These are phyloP conservation scores for Tiliqua scincoides DNA, from an alignment of 2,113 vertebrate species.

Conservation along the genomic window DNA sequence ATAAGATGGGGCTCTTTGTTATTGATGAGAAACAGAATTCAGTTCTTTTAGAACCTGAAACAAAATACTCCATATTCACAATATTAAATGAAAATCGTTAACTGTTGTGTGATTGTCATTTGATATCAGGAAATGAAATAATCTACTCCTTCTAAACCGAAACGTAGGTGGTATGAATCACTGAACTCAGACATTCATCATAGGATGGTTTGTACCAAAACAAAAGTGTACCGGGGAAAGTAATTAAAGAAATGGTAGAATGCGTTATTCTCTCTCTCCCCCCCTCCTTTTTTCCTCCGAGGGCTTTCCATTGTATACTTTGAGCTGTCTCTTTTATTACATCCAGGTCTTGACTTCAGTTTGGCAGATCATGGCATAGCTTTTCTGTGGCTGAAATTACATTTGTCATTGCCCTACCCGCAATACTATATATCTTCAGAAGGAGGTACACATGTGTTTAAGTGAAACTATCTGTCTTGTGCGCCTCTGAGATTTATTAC, in stretches of 20 bases:
- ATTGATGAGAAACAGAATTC: not conserved
- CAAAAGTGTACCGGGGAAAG: not conserved
- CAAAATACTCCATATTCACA: not conserved
- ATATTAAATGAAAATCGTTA: not conserved
- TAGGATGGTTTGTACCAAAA: not conserved
- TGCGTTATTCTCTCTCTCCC: conserved; percentile 1
- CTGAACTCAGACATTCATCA: not conserved
- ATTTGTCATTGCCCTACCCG: conserved; percentile 60
- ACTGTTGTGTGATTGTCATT: not conserved
- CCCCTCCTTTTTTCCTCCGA: not conserved
- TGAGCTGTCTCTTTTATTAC: conserved; percentile 28
- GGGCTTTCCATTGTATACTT: conserved; percentile 36
- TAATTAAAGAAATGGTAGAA: not conserved
- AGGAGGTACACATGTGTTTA: conserved; percentile 52
- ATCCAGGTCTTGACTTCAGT: conserved; percentile 51
- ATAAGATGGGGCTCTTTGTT: not conserved
- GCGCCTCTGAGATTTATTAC: conserved; percentile 60
- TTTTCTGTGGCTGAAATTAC: conserved; percentile 54
- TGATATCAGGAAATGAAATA: not conserved
- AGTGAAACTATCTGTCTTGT: conserved; percentile 62
- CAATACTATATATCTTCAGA: conserved; percentile 48
- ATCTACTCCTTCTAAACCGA: not conserved
- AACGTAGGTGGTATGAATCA: not conserved
- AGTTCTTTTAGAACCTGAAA: not conserved
- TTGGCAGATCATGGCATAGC: conserved; percentile 53